Evolutionary conservation across 2,888 invertebrate species (phyloP).

Genomic region (Cantharis rustica): DNA sequence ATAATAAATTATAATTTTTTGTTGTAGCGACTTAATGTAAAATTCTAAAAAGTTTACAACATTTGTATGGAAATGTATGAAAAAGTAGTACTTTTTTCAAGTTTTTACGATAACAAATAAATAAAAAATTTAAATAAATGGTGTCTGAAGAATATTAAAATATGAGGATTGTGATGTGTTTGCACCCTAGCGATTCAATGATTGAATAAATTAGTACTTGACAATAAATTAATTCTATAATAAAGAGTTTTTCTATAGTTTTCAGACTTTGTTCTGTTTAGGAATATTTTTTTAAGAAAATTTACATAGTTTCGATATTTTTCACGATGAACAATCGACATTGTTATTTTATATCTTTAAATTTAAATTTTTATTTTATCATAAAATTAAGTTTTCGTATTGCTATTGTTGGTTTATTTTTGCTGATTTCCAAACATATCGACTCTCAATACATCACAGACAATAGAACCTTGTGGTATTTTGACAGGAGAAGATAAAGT

Average conservation of each 20-base stretch:
- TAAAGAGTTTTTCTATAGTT: neutral
- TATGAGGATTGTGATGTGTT: neutral
- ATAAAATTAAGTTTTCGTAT: neutral
- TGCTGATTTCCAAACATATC: too few species aligned
- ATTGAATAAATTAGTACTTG: neutral
- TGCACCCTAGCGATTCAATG: neutral
- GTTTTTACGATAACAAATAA: neutral
- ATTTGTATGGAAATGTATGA: neutral
- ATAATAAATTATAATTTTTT: neutral
- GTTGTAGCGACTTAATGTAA: neutral
- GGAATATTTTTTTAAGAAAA: neutral
- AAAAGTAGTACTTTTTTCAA: neutral
- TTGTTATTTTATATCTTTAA: neutral
- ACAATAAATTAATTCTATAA: neutral
- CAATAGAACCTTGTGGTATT: too few species aligned
- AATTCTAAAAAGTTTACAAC: neutral
- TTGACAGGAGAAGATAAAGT: too few species aligned
- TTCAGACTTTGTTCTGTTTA: neutral
- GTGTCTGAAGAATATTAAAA: neutral
- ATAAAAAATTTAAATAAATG: neutral
- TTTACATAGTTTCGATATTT: neutral
- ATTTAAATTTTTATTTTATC: neutral
- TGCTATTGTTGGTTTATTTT: neutral
- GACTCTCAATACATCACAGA: too few species aligned
- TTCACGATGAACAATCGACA: too few species aligned